A percentile compares a stretch with the other conserved stretches of the same genome.
These are phyloP conservation scores for Etia nguti DNA, from an alignment of 2,113 vertebrate species.

Conservation along the genomic window DNA sequence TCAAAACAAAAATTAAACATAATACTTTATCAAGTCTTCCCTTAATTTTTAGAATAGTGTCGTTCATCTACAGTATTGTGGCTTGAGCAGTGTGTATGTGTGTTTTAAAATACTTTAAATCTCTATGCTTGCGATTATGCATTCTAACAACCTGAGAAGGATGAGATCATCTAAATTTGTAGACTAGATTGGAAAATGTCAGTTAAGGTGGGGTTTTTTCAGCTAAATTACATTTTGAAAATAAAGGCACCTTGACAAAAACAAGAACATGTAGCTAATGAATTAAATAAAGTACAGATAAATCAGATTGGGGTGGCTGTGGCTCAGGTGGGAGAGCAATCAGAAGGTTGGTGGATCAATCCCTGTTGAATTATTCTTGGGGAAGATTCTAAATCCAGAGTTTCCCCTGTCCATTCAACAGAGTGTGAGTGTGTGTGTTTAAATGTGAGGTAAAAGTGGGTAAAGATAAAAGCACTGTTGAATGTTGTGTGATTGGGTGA, in stretches of 20 bases:
- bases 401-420: fast-evolving
- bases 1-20: no score
- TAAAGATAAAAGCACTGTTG: neutral
- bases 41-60: no score
- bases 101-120: neutral
- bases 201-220: neutral
- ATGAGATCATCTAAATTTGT: neutral
- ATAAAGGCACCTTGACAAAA: neutral
- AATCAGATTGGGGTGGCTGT: neutral
- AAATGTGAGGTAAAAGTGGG: fast-evolving
- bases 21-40: no score
- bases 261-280: neutral
- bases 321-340: neutral
- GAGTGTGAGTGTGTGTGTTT: neutral
- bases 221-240: neutral
- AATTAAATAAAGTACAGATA: no score
- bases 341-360: neutral
- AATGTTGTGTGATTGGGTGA: neutral
- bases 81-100: neutral
- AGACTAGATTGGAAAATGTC: neutral
- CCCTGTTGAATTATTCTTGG: neutral
- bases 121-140: neutral
- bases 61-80: neutral
- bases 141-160: neutral
- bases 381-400: neutral